Base-by-base conservation (phyloP, 2,888 invertebrate genomes). In the Baronia brevicornis region DNA sequence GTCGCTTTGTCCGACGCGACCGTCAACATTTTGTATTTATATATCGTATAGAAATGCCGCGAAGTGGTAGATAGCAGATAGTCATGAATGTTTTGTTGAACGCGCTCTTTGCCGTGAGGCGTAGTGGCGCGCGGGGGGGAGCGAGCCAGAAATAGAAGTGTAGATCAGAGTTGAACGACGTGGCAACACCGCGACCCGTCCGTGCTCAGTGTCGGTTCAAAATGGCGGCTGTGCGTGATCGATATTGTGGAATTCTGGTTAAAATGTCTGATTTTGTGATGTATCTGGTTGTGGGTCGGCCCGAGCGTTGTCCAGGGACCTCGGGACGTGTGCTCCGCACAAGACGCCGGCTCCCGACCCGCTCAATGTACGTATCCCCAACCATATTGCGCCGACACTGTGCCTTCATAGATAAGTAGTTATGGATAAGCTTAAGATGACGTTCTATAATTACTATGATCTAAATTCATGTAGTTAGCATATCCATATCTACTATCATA, bases 171-270 rank as follows among this genome's bases (percentile, higher is more conserved):
- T 61, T 58, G 48, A 36, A 62, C 78, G 69, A 80, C 80, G 82
- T 80, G 82, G 82, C 82, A 80, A 79, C 82, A 79, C 71, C 77
- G 79, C 82, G 51, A 60, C 62, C 61, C 62, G 55, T 48, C 51
- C 53, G 57, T 45, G 54, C 65, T 78, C 75, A 82, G 82, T 82
- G 79, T 78, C 78, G 70, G 74, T 78, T 75, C 82, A 84, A 84
- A 82, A 84, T 84, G 82, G 84, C 82, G 80, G 62, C 71, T 70
- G 82, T 80, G 84, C 68, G 84, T 84, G 84, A 84, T 84, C 84
- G 78, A 84, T 84, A 82, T 74, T 60, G 82, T 72, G 82, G 67
- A 70, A 74, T 71, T 78, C 66, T 54, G 62, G 73, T 77, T 68
- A 60, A 78, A 82, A 78, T 77, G 73, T 60, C 67, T 63, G 66